A percentile compares a stretch with the other conserved stretches of the same genome.
Conservation (phyloP, 2,113 vertebrate genomes). For the Cygnus atratus region DNA sequence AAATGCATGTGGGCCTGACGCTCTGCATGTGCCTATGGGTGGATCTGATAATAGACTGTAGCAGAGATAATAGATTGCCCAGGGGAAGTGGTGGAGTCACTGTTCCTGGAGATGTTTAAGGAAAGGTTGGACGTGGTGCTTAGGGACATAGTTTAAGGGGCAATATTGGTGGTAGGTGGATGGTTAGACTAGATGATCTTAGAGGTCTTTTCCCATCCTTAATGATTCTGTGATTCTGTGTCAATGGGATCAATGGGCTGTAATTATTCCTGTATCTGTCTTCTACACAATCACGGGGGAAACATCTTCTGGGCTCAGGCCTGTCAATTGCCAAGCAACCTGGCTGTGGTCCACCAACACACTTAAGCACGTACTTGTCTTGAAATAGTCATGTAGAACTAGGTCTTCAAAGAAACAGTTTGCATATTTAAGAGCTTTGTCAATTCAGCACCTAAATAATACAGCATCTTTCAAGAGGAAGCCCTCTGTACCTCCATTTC, state of each 20-base stretch:
- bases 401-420: background rate
- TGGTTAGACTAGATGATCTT: too few species aligned
- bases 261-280: background rate
- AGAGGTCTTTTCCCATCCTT: too few species aligned
- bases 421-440: constrained; percentile 1
- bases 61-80: background rate
- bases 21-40: background rate
- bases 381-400: background rate
- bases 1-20: background rate
- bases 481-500: background rate
- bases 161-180: too few species aligned
- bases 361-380: background rate
- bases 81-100: too few species aligned
- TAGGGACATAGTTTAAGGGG: too few species aligned
- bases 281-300: background rate
- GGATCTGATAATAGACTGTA: background rate
- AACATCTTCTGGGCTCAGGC: background rate
- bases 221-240: background rate
- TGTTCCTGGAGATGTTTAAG: too few species aligned
- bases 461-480: background rate
- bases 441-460: background rate
- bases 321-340: background rate
- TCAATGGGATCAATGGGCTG: background rate
- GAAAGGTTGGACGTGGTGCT: too few species aligned
- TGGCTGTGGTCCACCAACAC: background rate